Conservation (phyloP, 64 coral and sea anemone species). For the Pachyseris speciosa region DNA sequence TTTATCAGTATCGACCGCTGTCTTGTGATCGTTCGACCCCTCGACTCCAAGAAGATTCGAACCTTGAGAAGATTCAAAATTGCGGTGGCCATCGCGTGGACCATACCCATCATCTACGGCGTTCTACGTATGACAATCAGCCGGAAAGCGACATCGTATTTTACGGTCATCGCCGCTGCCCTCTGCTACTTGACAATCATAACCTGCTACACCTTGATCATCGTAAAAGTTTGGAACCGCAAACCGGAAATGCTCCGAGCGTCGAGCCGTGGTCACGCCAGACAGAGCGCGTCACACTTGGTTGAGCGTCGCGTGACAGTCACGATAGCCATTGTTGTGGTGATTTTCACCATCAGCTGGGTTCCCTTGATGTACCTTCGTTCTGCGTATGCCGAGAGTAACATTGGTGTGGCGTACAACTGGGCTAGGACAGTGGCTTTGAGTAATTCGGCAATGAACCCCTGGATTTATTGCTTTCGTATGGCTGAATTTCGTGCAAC, state of each 20-base stretch:
- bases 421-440: slow-evolving; percentile 86
- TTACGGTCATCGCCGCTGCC: slow-evolving; percentile 75
- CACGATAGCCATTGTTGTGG: slow-evolving; percentile 84
- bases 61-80: slow-evolving; percentile 59
- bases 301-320: slow-evolving; percentile 89
- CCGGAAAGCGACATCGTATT: slow-evolving; percentile 69
- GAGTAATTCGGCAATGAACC: slow-evolving; percentile 84
- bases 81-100: slow-evolving; percentile 46
- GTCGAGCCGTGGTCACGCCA: background rate
- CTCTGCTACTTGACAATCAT: slow-evolving; percentile 80
- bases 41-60: slow-evolving; percentile 26
- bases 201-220: slow-evolving; percentile 71
- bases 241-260: background rate
- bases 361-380: slow-evolving; percentile 76
- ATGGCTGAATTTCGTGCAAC: slow-evolving; percentile 78
- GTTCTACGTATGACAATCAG: slow-evolving; percentile 66
- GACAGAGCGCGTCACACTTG: slow-evolving; percentile 6
- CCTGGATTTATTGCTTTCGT: slow-evolving; percentile 87
- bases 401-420: slow-evolving; percentile 73
- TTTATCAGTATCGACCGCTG: slow-evolving; percentile 82
- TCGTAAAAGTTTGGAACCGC: slow-evolving; percentile 67
- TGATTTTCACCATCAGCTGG: slow-evolving; percentile 76
- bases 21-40: slow-evolving; percentile 64
- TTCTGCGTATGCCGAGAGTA: slow-evolving; percentile 44
- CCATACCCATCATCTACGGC: slow-evolving; percentile 65